Evolutionary conservation across 2,797 vertebrate species (phyloP), one percentile per base, ranked within the genome.

Genomic region (Esox masquinongy): DNA sequence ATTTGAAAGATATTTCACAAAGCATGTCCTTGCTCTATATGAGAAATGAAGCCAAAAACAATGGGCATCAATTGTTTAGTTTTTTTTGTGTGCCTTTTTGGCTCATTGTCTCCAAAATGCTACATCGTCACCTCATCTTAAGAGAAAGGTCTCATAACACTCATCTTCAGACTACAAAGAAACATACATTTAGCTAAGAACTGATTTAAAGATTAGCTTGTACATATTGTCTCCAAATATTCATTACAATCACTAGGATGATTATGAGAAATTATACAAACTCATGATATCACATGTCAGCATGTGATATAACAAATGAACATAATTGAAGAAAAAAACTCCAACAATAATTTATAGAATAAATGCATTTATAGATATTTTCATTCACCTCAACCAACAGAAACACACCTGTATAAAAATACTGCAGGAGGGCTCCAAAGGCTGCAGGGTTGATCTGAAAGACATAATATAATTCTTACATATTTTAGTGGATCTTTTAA

Each of bases 401-500:
- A 72, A 22, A 82, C 87, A 89, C 88, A 99, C 97, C 98, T 92
- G 97, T 99, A 82, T 99, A 99, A 1, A 98, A 92, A 88, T 98
- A 99, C 82, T 97, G 97, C 86, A 99, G 88, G 76, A 99, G 93
- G 73, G 97, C 95, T 74, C 94, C 94, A 82, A 99, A 99, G 4
- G 97, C 97, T 82, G 97, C 95, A 43, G 97, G 96, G 77, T 98
- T 98, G 51, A 99, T 95, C 97, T 99, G 85, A 82, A 93, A 94
- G 82, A 82, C 78, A 83, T 1, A 49, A 2, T 2, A 67, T 0
- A 14, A 4, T 0, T 5, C 9, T 61, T n/a, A 24, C 4, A 4
- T 61, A 1, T 24, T 61, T 6, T 12, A 9, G 12, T 24, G n/a
- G n/a, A 61, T 61, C 7, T n/a, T 56, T 56, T 56, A 22, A 19